phyloP scores from a whole-genome alignment of 2,113 vertebrate species.

The Pholis gunnellus region DNA sequence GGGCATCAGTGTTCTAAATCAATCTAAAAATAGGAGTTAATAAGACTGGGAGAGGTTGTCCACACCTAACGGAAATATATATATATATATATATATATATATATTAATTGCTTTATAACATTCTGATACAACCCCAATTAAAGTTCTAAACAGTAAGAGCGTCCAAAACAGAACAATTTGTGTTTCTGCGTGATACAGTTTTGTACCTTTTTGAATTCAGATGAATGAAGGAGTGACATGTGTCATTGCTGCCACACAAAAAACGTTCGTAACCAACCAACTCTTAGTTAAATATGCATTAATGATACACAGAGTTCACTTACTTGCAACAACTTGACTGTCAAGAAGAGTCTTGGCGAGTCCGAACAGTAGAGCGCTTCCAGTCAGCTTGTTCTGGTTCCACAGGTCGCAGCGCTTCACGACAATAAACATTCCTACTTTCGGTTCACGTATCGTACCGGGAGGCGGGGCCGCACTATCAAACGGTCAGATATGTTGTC shows the following conservation, averaged over 20 bases:
- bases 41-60: not conserved
- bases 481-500: too few relatives aligned
- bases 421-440: not conserved
- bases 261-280: not conserved
- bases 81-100: too few relatives aligned
- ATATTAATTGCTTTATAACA: not conserved
- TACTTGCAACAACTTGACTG: not conserved
- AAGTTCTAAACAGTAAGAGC: not conserved
- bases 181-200: not conserved
- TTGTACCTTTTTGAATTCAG: too few relatives aligned
- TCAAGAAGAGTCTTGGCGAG: not conserved
- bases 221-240: not conserved
- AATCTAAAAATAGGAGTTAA: not conserved
- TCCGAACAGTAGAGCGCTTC: not conserved
- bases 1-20: not conserved
- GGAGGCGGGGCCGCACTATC: not conserved
- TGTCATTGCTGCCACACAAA: not conserved
- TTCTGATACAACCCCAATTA: too few relatives aligned
- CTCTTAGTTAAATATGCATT: not conserved
- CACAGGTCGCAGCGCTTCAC: not conserved
- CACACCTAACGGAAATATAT: not conserved
- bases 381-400: not conserved
- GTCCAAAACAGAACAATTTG: not conserved
- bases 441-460: slow-evolving; percentile 5
- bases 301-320: not conserved